A percentile compares a stretch with the other conserved stretches of the same genome.
Evolutionary conservation across 2,888 invertebrate genomes (phyloP).

Genomic region (Mayetiola destructor): DNA sequence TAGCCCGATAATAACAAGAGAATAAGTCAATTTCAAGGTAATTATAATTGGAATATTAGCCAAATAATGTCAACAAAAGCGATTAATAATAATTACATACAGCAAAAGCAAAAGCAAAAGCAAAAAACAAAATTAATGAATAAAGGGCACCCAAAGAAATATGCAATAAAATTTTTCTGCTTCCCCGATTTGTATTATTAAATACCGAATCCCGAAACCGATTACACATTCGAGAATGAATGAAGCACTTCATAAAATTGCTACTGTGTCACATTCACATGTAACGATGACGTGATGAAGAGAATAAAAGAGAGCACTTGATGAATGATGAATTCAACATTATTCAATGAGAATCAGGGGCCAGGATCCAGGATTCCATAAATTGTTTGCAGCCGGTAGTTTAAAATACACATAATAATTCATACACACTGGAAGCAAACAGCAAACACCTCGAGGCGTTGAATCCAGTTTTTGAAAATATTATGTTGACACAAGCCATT

Average conservation of each 20-base stretch:
- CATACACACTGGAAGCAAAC: constrained; percentile 20
- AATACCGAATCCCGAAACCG: background rate
- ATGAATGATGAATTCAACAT: no score
- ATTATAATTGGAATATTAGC: no score
- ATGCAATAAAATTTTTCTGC: background rate
- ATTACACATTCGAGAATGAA: no score
- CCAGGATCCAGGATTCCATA: background rate
- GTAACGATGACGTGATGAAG: no score
- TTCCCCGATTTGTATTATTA: constrained; percentile 1
- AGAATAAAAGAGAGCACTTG: background rate
- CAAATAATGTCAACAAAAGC: background rate
- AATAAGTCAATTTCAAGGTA: no score
- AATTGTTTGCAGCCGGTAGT: constrained; percentile 4
- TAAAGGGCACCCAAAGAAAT: no score
- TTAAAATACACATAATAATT: no score
- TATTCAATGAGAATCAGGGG: background rate
- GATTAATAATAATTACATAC: constrained; percentile 11
- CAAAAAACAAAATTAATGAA: no score
- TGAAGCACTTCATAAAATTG: background rate
- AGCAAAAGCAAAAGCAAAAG: no score
- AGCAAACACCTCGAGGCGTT: constrained; percentile 22
- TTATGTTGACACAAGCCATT: constrained; percentile 21
- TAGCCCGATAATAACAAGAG: no score
- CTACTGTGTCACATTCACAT: background rate
- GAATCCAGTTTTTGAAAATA: constrained; percentile 21